Evolutionary conservation across 2,888 invertebrate species (phyloP), one percentile per base, ranked within the genome.

Genomic region (Leptinotarsa rubiginosa): DNA sequence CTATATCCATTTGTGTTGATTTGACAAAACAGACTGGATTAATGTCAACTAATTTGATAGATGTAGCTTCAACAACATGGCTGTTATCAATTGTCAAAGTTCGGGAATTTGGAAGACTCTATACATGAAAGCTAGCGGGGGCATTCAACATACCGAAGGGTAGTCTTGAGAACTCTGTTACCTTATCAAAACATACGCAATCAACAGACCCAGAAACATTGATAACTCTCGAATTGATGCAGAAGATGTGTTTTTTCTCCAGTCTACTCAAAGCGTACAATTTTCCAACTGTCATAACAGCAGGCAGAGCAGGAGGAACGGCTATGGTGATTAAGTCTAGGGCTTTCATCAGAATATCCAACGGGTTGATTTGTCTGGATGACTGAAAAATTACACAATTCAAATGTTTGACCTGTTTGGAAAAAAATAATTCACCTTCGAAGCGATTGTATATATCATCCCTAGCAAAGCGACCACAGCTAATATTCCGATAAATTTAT

Each of bases 221-320:
- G 79, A 98, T 97, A 0, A 97, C 93, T 18, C 97, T 90, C 0
- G 98, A 97, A 84, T 97, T 97, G 78, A 97, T 96, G 84, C 98
- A 98, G 85, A 95, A 95, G 72, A 98, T 94, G 54, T 93, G 89
- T 68, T 93, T 92, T 62, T 91, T 91, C 85, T 94, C 92, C 64
- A 98, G 90, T 10, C 98, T 90, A 73, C 91, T 90, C 83, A 97
- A 95, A 0, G 98, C 98, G 87, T 97, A 96, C 81, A 97, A 91
- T n/a, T 95, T 93, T 0, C 98, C 98, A 2, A 97, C 96, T 0
- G 97, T 97, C 97, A 98, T 97, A 75, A 98, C 98, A 52, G 97
- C 97, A 2, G 97, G 98, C 41, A 98, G 88, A 0, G 98, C 97
- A 2, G 98, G 98, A 0, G 98, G 98, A 0, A 98, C 95, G 52